Conservation (phyloP, 2,113 vertebrate species). For the Tetrao urogallus region DNA sequence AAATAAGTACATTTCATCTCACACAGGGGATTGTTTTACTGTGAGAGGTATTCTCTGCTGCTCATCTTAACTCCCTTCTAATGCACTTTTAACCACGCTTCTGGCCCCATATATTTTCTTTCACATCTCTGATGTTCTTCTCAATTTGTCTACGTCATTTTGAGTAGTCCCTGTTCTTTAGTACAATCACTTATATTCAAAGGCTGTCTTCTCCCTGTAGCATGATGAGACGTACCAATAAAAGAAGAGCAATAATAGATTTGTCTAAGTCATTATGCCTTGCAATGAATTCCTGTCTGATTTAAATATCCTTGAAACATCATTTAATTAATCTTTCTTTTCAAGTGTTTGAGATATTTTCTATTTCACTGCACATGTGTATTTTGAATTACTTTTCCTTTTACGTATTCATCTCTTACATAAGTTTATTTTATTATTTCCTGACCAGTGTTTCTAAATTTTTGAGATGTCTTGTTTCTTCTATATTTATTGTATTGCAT, state of each 20-base stretch:
- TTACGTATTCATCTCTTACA: not conserved
- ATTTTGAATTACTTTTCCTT: not conserved
- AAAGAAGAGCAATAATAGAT: not conserved
- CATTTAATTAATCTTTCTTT: not conserved
- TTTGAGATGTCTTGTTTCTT: not conserved
- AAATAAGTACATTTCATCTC: not conserved
- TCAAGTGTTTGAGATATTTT: not conserved
- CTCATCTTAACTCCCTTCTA: not conserved
- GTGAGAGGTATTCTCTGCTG: not conserved
- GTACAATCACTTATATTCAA: not conserved
- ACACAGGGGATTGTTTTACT: not conserved
- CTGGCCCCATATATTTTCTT: constrained; percentile 23
- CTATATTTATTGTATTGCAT: not conserved
- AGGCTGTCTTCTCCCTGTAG: not conserved
- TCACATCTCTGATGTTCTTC: constrained; percentile 38
- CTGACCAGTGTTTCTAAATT: not conserved
- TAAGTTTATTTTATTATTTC: not conserved
- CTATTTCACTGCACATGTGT: rapidly evolving
- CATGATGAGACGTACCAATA: not conserved
- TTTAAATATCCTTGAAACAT: not conserved
- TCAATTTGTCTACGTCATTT: constrained; percentile 16
- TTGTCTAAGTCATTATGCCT: not conserved
- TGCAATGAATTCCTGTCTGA: not conserved
- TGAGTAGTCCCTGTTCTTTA: not conserved
- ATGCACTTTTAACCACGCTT: not conserved